Evolutionary conservation across 2,797 vertebrate genomes (phyloP), one percentile per base, ranked within the genome.

Genomic region (Pseudotriccus pelzelni): DNA sequence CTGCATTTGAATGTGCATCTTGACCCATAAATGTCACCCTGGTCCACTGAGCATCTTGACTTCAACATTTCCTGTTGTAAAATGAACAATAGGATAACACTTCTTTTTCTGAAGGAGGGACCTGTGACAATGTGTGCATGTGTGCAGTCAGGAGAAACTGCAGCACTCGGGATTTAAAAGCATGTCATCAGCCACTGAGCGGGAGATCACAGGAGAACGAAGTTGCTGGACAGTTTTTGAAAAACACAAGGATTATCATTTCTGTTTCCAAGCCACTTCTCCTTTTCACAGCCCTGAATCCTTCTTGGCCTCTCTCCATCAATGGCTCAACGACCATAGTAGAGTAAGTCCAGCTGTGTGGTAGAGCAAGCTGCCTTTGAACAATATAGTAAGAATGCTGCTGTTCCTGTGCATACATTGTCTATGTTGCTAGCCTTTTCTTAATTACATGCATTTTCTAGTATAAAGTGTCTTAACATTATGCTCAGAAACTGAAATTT

Each of bases 21-120:
- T 98, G 97, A 98, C 97, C 97, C 97, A 97, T 98, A 98, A 98
- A 98, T 98, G 97, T 97, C 97, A 98, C 87, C 93, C 91, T 97
- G 97, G 96, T 97, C 97, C 97, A 91, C 94, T 97, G 97, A 97
- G 94, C 97, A 97, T 98, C 97, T 96, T 97, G 96, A 97, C 95
- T 97, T 96, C 97, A 96, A 93, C 97, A 96, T 97, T 98, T 97
- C 97, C 97, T 97, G 94, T 97, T 97, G 90, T 96, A 97, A 97
- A 97, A 96, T 43, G 87, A 94, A 97, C 97, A 98, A 97, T 96
- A 66, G 96, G 81, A 84, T 97, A 97, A 87, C 94, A 90, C 69
- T 94, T 91, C 67, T 94, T 94, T 94, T 92, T 83, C 93, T 92
- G 68, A 94, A 95, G 92, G 82, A 81, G 76, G 55, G 77, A 67